Conservation (phyloP, 64 coral and sea anemone species). For the Dendrophyllia cribrosa region DNA sequence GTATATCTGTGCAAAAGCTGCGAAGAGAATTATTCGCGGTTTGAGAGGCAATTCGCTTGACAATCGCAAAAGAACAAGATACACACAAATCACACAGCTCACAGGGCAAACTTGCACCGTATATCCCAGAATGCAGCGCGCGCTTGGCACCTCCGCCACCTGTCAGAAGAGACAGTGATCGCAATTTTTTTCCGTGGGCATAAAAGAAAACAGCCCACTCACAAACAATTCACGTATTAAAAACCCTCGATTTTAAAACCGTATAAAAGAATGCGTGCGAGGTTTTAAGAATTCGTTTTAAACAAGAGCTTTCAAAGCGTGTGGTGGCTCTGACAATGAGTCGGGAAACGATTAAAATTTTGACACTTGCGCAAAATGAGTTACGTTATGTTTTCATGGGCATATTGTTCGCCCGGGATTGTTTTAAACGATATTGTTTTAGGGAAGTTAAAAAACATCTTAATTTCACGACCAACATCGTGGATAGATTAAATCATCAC, state of each 20-base stretch:
- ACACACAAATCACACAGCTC: constrained; percentile 7
- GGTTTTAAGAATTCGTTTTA: neutral
- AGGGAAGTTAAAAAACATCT: constrained; percentile 20
- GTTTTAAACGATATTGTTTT: constrained; percentile 54
- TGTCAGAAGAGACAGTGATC: constrained; percentile 7
- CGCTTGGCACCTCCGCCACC: constrained; percentile 25
- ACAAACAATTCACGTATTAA: neutral
- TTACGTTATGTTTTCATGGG: constrained; percentile 12
- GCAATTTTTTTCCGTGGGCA: constrained; percentile 7
- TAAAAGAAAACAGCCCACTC: neutral
- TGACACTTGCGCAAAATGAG: constrained; percentile 13
- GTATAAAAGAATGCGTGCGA: neutral
- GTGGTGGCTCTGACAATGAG: neutral
- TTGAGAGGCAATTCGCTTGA: neutral
- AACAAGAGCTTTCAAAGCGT: neutral
- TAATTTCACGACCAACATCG: neutral
- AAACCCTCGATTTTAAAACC: neutral
- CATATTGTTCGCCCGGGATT: constrained; percentile 18
- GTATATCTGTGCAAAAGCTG: neutral
- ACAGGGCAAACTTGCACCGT: constrained; percentile 21
- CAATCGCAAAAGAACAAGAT: constrained; percentile 59
- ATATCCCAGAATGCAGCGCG: constrained; percentile 34
- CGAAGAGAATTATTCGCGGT: neutral
- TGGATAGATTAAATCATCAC: neutral
- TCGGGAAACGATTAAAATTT: constrained; percentile 32